Percentiles rank a stretch among this genome's conserved stretches.
phyloP scores from a whole-genome alignment of 1,140 invertebrate species.

The Heliothis subflexa region DNA sequence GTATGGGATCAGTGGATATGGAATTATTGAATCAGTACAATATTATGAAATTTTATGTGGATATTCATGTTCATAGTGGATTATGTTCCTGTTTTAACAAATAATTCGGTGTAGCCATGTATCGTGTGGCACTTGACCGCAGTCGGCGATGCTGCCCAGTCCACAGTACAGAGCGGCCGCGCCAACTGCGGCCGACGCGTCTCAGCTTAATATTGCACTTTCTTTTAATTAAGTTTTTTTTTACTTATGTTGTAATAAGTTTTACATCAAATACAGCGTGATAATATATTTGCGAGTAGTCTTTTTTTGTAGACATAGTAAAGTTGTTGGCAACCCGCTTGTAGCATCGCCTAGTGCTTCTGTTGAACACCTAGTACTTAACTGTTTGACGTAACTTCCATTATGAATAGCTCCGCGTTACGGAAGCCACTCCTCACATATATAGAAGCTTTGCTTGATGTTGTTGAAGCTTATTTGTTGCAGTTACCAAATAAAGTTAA shows the following conservation, averaged over 20 bases:
- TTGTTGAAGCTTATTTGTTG: conserved; percentile 73
- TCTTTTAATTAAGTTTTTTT: conserved; percentile 66
- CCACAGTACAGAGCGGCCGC: too few relatives aligned
- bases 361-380: conserved; percentile 71
- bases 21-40: conserved; percentile 53
- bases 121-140: background rate
- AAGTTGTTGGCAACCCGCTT: conserved; percentile 66
- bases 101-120: conserved; percentile 34
- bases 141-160: background rate
- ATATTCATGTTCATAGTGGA: conserved; percentile 21
- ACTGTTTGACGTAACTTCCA: conserved; percentile 45
- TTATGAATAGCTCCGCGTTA: background rate
- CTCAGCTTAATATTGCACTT: conserved; percentile 63
- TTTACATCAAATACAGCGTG: conserved; percentile 76
- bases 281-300: conserved; percentile 71
- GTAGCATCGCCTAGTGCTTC: conserved; percentile 73
- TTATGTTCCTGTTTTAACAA: conserved; percentile 35
- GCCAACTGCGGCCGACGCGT: background rate
- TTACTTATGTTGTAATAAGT: conserved; percentile 71
- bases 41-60: conserved; percentile 39
- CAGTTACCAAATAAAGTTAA: conserved; percentile 84
- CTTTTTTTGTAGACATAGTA: conserved; percentile 59
- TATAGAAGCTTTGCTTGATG: conserved; percentile 61
- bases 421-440: conserved; percentile 29
- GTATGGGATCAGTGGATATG: conserved; percentile 35